Base-by-base conservation (phyloP, 2,113 vertebrate species). In the Sceloporus tristichus region DNA sequence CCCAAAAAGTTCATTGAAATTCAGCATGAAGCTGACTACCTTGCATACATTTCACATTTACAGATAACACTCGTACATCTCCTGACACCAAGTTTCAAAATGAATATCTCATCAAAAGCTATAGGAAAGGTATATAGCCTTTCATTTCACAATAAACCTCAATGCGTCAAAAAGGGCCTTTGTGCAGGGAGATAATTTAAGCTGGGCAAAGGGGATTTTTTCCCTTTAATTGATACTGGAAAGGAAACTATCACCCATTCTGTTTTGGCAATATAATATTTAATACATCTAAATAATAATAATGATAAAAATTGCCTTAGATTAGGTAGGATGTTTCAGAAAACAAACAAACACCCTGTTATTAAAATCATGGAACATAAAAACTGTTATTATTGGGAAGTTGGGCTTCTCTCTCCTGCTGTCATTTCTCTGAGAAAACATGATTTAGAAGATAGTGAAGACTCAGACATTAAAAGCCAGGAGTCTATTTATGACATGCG, bases 1-100 rank as follows among this genome's bases (percentile, higher is more conserved):
- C 88, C 91, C 93, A 62, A 66, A 86, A 92, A 94, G 85, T 95
- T 97, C 95, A 96, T 94, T 97, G 95, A 96, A 95, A 97, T 97
- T 96, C 95, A 95, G 91, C 79, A 78, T 80, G 38, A 82, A 88
- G 65, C 42, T 91, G 88, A 94, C 78, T 89, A 91, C 84, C 94
- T 94, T 89, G 90, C 89, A 93, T 94, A 92, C 19, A 88, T 92
- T 95, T 95, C 91, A 95, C 94, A 94, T 95, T 96, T 96, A 92
- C 85, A 93, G 94, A 91, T 94, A 96, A 95, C 80, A 90, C 85
- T 93, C 95, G 90, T 95, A 94, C 94, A 87, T 96, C 95, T 96
- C 90, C 88, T 93, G 92, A 96, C 94, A 96, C 85, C 91, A 88
- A 94, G 91, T 94, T 85, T 94, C 89, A 95, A 95, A 96, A 95